Conservation (phyloP, 2,797 vertebrate genomes). For the Pachyuromys duprasi region DNA sequence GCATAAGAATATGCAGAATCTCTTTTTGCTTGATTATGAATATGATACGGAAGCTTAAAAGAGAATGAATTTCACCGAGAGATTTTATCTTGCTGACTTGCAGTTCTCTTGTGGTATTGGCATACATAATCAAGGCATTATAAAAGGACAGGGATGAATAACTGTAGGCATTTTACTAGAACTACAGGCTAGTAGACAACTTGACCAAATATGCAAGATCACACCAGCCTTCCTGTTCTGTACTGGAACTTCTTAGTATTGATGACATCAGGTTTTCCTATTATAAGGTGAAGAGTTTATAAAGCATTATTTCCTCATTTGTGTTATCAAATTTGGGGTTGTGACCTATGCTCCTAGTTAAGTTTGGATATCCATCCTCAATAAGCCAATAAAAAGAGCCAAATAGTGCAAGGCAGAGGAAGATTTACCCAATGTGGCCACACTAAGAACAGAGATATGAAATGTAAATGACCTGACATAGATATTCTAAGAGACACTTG, state of each 20-base stretch:
- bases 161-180: background rate
- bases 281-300: background rate
- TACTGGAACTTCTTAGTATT: background rate
- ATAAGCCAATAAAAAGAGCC: background rate
- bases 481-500: background rate
- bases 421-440: background rate
- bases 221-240: background rate
- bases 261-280: background rate
- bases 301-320: background rate
- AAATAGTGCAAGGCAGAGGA: background rate
- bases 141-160: background rate
- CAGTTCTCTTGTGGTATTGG: background rate
- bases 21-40: conserved; percentile 34
- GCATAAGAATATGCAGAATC: background rate
- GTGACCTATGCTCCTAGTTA: background rate
- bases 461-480: background rate
- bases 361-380: background rate
- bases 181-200: background rate
- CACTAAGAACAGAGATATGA: background rate
- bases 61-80: conserved; percentile 52
- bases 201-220: background rate
- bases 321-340: background rate
- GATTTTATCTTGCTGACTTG: background rate
- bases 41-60: conserved; percentile 25
- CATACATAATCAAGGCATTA: background rate